Evolutionary conservation across 2,888 invertebrate species (phyloP).

Genomic region (Eupithecia exiguata): DNA sequence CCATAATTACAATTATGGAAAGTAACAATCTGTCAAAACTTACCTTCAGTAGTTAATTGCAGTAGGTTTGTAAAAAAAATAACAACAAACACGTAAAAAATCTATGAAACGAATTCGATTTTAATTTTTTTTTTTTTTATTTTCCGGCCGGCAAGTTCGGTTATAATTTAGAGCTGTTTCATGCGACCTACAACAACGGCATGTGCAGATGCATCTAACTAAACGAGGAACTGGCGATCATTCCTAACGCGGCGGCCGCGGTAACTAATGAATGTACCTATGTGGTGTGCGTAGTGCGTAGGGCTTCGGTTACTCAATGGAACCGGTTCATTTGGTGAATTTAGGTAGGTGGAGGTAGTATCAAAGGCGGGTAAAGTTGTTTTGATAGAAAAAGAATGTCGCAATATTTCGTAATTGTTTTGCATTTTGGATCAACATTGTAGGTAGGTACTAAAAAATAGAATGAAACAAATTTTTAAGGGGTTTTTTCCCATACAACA

Average conservation of each 20-base stretch:
- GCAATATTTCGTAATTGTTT: not conserved
- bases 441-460: no score
- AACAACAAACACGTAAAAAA: not conserved
- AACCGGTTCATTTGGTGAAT: slow-evolving; percentile 17
- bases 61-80: not conserved
- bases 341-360: not conserved
- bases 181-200: slow-evolving; percentile 4
- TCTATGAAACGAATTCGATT: not conserved
- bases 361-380: not conserved
- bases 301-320: slow-evolving; percentile 26
- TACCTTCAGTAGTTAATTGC: not conserved
- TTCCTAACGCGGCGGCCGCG: not conserved
- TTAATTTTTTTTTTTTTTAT: not conserved
- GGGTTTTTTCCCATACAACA: no score
- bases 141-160: not conserved
- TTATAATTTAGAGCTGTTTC: slow-evolving; percentile 4
- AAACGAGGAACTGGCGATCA: not conserved
- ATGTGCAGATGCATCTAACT: slow-evolving; percentile 1
- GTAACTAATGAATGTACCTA: slow-evolving; percentile 7
- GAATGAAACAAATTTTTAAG: no score
- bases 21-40: not conserved
- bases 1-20: no score
- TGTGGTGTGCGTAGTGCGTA: slow-evolving; percentile 17
- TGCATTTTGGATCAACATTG: not conserved
- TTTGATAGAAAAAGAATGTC: not conserved